Evolutionary conservation across 1,140 invertebrate genomes (phyloP).

Genomic region (Ceratina japonica): DNA sequence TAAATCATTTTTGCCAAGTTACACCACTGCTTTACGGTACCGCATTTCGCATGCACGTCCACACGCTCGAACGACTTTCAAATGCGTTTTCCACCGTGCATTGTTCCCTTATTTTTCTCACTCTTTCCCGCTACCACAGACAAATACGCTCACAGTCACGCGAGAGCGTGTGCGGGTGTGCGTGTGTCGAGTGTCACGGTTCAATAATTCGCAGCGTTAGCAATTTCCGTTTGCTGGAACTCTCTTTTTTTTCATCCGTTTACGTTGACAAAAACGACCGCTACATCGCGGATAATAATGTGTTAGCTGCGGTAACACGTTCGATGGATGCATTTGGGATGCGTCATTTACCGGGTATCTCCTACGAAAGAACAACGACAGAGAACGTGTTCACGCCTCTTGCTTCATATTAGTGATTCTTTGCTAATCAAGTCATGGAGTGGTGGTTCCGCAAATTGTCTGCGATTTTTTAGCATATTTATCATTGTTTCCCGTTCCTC

Average conservation of each 20-base stretch:
- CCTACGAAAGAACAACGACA: not conserved
- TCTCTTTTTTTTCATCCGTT: slow-evolving; percentile 30
- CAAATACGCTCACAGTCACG: not conserved
- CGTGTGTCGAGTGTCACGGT: slow-evolving; percentile 38
- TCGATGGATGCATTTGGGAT: not conserved
- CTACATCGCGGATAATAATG: not conserved
- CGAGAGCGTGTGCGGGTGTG: not conserved
- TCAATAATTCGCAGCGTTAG: slow-evolving; percentile 61
- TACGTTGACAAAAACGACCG: slow-evolving; percentile 9
- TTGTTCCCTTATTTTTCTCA: slow-evolving; percentile 45
- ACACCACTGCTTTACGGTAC: not conserved
- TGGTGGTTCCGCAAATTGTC: too few species aligned
- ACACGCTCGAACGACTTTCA: slow-evolving; percentile 46
- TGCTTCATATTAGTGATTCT: too few species aligned
- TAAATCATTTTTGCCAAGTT: slow-evolving; percentile 53
- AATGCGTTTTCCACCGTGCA: slow-evolving; percentile 55
- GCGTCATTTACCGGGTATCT: not conserved
- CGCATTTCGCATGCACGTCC: slow-evolving; percentile 47
- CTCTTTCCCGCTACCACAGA: not conserved
- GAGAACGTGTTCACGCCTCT: not conserved
- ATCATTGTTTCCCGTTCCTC: too few species aligned
- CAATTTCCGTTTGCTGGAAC: slow-evolving; percentile 58
- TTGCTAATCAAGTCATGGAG: too few species aligned
- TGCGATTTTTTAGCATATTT: too few species aligned
- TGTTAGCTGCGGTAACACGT: not conserved